Conservation (phyloP, 2,113 vertebrate genomes). For the Callipepla californica region DNA sequence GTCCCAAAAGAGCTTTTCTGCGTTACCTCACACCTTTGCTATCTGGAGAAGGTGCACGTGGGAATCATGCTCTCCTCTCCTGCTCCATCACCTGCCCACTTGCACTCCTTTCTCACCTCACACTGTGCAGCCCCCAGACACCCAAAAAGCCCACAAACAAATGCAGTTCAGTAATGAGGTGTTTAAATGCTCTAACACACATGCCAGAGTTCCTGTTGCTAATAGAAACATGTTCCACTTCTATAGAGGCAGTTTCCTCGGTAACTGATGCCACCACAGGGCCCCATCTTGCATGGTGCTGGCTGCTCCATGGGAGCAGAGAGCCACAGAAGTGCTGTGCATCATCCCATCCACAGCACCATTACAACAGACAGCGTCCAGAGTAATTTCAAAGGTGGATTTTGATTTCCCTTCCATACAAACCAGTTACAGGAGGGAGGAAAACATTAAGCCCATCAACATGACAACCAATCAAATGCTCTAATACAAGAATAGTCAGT, state of each 20-base stretch:
- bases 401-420: neutral
- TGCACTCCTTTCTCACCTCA: neutral
- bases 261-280: neutral
- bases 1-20: neutral
- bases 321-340: neutral
- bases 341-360: neutral
- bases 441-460: neutral
- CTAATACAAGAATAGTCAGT: neutral
- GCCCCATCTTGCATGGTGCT: neutral
- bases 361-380: neutral
- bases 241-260: neutral
- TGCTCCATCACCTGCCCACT: neutral
- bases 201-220: conserved; percentile 20
- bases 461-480: neutral
- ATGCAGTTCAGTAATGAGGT: neutral
- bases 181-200: neutral
- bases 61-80: neutral
- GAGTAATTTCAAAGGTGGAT: neutral
- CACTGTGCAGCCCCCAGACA: rapidly evolving
- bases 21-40: neutral
- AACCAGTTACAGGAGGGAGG: neutral
- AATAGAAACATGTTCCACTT: conserved; percentile 53
- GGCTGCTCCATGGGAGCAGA: neutral
- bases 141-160: neutral
- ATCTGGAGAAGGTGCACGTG: rapidly evolving